Conservation (phyloP, 2,113 vertebrate genomes). For the Sterna hirundo region DNA sequence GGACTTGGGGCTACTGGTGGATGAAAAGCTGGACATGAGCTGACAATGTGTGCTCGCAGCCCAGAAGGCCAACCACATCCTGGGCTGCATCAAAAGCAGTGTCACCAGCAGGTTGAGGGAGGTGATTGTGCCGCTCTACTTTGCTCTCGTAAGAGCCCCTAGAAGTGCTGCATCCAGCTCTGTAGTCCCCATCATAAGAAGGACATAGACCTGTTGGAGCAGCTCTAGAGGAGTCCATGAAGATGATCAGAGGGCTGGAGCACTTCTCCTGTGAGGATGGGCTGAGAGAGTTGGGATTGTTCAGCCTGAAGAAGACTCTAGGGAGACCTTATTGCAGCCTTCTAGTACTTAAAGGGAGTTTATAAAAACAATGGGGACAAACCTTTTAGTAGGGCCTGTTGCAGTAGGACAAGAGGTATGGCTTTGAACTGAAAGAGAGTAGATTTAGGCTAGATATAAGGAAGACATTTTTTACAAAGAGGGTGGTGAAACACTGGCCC, state of each 20-base stretch:
- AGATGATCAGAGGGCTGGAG: not conserved
- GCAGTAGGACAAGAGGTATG: not conserved
- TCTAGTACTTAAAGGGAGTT: not conserved
- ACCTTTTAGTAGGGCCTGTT: not conserved
- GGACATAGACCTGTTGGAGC: not conserved
- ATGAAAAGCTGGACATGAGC: not conserved
- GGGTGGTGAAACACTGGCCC: not conserved
- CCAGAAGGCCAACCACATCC: not conserved
- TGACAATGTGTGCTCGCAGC: not conserved
- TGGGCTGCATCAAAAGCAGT: not conserved
- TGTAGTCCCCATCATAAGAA: not conserved
- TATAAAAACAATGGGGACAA: not conserved
- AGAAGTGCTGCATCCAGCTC: not conserved
- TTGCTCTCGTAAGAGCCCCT: not conserved
- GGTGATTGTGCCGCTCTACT: not conserved
- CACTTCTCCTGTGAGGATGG: not conserved
- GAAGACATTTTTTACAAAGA: not conserved
- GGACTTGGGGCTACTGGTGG: not conserved
- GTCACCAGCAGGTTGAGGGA: not conserved
- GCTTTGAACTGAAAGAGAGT: not conserved
- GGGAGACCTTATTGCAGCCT: not conserved
- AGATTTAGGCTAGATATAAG: not conserved
- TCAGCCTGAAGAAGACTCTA: not conserved
- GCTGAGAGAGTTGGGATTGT: not conserved
- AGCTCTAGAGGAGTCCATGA: not conserved